phyloP scores from a whole-genome alignment of 2,113 vertebrate species.

The Aphelocoma coerulescens region DNA sequence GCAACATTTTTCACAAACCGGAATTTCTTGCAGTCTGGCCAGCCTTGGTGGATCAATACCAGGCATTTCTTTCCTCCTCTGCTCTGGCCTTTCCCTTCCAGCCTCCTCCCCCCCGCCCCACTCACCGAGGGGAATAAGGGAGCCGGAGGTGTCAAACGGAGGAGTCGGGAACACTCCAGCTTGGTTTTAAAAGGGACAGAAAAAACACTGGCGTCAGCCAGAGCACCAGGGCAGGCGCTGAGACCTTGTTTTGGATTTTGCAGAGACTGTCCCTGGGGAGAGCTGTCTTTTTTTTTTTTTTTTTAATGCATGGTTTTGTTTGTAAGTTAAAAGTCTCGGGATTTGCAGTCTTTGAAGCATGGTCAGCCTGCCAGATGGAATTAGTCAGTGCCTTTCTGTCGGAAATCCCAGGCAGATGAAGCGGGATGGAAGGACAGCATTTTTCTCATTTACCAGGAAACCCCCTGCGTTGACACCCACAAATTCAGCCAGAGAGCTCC shows the following conservation, averaged over 20 bases:
- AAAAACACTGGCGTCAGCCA: background rate
- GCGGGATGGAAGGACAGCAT: conserved; percentile 23
- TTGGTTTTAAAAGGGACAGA: conserved; percentile 49
- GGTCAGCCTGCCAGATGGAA: conserved; percentile 65
- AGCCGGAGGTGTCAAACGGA: conserved; percentile 1
- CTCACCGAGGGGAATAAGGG: conserved; percentile 23
- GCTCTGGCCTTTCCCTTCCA: conserved; percentile 51
- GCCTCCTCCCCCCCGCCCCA: background rate
- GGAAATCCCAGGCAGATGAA: conserved; percentile 65
- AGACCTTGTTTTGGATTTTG: conserved; percentile 57
- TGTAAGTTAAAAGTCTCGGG: conserved; percentile 60
- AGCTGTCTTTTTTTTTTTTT: background rate
- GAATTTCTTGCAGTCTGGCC: conserved; percentile 66
- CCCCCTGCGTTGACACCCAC: background rate
- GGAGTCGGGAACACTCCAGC: background rate
- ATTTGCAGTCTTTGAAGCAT: conserved; percentile 61
- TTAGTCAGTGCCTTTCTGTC: conserved; percentile 60
- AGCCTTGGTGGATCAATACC: conserved; percentile 50
- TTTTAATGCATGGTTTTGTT: conserved; percentile 52
- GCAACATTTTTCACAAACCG: conserved; percentile 59
- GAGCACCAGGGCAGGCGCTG: conserved; percentile 13
- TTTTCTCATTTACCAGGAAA: conserved; percentile 40
- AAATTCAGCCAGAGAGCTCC: background rate
- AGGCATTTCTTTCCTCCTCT: conserved; percentile 54
- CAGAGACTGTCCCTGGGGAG: conserved; percentile 35